Evolutionary conservation across 2,797 vertebrate genomes (phyloP), one percentile per base, ranked within the genome.

Genomic region (Enteromius anoplus): DNA sequence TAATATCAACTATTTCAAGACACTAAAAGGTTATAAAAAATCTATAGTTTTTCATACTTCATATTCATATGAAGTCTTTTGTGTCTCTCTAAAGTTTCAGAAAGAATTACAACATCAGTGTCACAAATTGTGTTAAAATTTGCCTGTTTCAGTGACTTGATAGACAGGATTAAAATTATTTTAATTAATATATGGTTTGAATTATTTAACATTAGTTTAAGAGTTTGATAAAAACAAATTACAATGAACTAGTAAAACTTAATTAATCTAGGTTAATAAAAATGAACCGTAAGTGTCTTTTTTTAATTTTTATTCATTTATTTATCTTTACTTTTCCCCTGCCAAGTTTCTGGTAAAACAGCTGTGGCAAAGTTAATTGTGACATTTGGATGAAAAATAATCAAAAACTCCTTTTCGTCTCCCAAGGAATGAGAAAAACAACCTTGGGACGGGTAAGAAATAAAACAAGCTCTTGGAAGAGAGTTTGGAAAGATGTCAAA

Each of bases 401-500:
- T 55, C 32, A 58, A 75, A 12, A 58, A n/a, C 21, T 55, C n/a
- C 3, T 37, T 55, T 55, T 47, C 64, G 19, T 49, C 19, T 70
- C 34, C 65, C 2, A 40, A 51, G 29, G 29, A 9, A 14, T 4
- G 78, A 72, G 62, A 83, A 83, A 75, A 78, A 26, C 19, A 58
- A 51, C 15, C 42, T 53, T 65, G 10, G 14, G 23, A 37, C 4
- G 15, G 49, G 47, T 34, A 76, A 45, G 32, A 55, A 82, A 32
- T 40, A 76, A 81, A 69, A 47, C 15, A 37, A 83, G 62, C 55
- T 55, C 53, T 60, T 42, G 51, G 58, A 60, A 77, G 37, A 49
- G 45, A 86, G 78, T 86, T 87, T 86, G 65, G 47, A 87, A 83
- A 80, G 79, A 83, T 76, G 85, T 86, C 83, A 80, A 83, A 88